Conservation (phyloP, 2,113 vertebrate species). For the Barnardius zonarius region DNA sequence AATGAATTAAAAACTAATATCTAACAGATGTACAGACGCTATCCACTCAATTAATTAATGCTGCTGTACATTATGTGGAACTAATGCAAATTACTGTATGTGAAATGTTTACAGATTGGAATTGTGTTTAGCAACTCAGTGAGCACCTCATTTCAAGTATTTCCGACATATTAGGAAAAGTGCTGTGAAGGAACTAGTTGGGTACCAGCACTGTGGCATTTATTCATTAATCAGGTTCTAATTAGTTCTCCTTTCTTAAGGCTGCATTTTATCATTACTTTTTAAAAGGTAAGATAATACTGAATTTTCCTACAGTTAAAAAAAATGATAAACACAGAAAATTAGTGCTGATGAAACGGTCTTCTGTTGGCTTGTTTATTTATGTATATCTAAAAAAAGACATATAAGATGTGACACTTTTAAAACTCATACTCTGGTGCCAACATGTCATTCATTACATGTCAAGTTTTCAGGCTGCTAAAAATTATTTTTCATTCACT, state of each 20-base stretch:
- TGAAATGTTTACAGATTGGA: constrained; percentile 49
- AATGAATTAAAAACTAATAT: constrained; percentile 60
- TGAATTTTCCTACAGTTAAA: constrained; percentile 14
- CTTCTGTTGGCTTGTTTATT: constrained; percentile 16
- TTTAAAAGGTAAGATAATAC: background rate
- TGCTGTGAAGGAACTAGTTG: background rate
- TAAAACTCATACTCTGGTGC: background rate
- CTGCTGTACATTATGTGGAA: constrained; percentile 43
- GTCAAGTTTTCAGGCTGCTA: background rate
- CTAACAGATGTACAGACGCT: constrained; percentile 34
- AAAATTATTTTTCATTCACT: background rate
- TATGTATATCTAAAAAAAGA: constrained; percentile 23
- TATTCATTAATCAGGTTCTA: background rate
- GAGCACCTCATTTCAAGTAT: background rate
- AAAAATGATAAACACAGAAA: constrained; percentile 20
- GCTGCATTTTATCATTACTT: background rate
- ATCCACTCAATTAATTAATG: constrained; percentile 62
- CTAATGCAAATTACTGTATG: constrained; percentile 47
- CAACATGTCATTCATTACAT: background rate
- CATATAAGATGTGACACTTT: background rate
- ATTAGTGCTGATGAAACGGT: constrained; percentile 11
- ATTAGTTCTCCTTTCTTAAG: background rate
- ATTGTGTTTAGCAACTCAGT: background rate
- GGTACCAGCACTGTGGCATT: background rate
- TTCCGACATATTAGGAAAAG: background rate